These are phyloP conservation scores for Hippocampus zosterae DNA, from an alignment of 2,113 vertebrate species.

Conservation along the genomic window DNA sequence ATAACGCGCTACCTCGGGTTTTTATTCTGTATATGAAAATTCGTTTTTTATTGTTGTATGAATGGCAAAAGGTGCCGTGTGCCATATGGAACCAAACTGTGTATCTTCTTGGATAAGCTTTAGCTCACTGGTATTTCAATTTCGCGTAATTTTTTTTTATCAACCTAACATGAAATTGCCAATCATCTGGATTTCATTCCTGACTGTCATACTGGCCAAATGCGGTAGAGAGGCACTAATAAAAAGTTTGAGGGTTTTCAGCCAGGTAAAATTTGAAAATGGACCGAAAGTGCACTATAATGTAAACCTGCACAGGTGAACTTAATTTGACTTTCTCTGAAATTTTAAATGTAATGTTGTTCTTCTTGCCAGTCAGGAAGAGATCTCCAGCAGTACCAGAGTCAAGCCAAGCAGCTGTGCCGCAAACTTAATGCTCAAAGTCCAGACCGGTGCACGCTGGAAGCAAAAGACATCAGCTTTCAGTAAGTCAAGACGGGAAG, in stretches of 20 bases:
- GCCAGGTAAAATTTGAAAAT: neutral
- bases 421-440: conserved; percentile 91
- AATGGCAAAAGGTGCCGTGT: too few species aligned
- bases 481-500: conserved; percentile 78
- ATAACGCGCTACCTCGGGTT: neutral
- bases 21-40: too few species aligned
- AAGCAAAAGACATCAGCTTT: conserved; percentile 87
- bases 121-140: neutral
- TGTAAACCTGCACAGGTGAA: neutral
- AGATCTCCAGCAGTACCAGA: conserved; percentile 94
- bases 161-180: neutral
- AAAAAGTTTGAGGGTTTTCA: too few species aligned
- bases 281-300: neutral
- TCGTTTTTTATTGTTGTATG: neutral
- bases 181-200: neutral
- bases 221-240: too few species aligned
- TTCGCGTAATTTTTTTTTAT: too few species aligned
- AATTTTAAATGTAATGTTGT: neutral
- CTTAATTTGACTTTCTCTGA: neutral
- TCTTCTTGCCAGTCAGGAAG: conserved; percentile 78
- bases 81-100: neutral
- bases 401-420: conserved; percentile 92
- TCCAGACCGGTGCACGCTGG: conserved; percentile 89
- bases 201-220: neutral
- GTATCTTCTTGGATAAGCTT: neutral